Evolutionary conservation across 1,140 invertebrate species (phyloP).

Genomic region (Carposina sasakii): DNA sequence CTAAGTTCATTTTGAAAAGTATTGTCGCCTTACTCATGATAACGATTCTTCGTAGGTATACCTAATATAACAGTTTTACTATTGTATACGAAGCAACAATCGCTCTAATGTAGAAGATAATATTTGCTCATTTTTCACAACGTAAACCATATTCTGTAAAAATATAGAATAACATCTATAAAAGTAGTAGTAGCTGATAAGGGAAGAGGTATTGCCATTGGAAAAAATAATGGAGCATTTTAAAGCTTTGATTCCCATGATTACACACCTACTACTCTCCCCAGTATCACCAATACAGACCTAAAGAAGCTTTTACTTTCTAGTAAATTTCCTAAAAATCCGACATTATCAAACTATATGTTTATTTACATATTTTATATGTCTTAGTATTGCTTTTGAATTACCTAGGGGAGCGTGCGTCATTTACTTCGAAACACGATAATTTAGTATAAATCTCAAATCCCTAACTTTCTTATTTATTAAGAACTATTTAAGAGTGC

Average conservation of each 20-base stretch:
- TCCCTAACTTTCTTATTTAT: constrained; percentile 51
- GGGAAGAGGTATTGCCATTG: constrained; percentile 44
- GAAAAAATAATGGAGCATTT: constrained; percentile 55
- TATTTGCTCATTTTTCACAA: too few relatives aligned
- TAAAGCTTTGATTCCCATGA: constrained; percentile 71
- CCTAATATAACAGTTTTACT: too few relatives aligned
- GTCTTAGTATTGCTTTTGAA: constrained; percentile 70
- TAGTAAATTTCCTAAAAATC: constrained; percentile 70
- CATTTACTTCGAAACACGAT: constrained; percentile 54
- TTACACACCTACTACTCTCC: constrained; percentile 60
- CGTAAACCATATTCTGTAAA: too few relatives aligned
- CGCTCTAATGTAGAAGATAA: too few relatives aligned
- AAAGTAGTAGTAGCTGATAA: too few relatives aligned
- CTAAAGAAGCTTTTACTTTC: constrained; percentile 61
- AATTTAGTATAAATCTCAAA: constrained; percentile 66
- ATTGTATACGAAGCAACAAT: too few relatives aligned
- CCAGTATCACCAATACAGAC: constrained; percentile 43
- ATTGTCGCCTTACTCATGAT: too few relatives aligned
- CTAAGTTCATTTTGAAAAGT: too few relatives aligned
- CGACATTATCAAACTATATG: constrained; percentile 69
- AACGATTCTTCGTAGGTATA: too few relatives aligned
- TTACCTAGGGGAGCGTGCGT: constrained; percentile 68
- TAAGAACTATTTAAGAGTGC: constrained; percentile 66
- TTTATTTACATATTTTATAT: constrained; percentile 72
- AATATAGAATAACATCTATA: too few relatives aligned